Percentiles rank a stretch among this genome's conserved stretches.
These are phyloP conservation scores for Bambusicola thoracicus DNA, from an alignment of 2,113 vertebrate species.

Conservation along the genomic window DNA sequence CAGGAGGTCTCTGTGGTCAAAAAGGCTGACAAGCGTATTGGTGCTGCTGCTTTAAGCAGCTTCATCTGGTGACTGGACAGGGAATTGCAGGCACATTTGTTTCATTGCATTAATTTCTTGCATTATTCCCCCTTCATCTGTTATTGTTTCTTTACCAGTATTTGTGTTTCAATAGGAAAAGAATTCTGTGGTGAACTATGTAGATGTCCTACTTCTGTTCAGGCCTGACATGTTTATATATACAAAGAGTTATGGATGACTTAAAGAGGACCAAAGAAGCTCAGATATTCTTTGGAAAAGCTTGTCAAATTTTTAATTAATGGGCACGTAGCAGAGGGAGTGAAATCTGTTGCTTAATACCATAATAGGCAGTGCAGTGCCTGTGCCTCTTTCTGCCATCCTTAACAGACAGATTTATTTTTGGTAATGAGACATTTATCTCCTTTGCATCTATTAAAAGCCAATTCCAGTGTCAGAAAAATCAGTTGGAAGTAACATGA, in stretches of 20 bases:
- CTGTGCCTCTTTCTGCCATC: constrained; percentile 45
- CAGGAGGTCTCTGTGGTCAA: not conserved
- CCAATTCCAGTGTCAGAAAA: constrained; percentile 39
- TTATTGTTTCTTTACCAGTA: constrained; percentile 1
- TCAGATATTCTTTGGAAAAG: constrained; percentile 53
- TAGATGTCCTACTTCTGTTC: not conserved
- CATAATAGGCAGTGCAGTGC: constrained; percentile 70
- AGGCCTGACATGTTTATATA: constrained; percentile 54
- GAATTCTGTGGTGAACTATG: not conserved
- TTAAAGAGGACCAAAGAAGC: constrained; percentile 46
- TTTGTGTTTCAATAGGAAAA: constrained; percentile 15
- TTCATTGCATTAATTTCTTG: constrained; percentile 7
- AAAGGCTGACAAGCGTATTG: not conserved
- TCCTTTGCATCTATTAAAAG: constrained; percentile 54
- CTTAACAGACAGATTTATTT: constrained; percentile 62
- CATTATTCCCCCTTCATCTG: constrained; percentile 16
- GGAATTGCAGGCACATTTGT: constrained; percentile 18
- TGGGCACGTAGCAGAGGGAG: constrained; percentile 42
- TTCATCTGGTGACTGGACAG: constrained; percentile 27
- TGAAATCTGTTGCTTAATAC: constrained; percentile 60
- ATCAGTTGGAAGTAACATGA: constrained; percentile 45
- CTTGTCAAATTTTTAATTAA: constrained; percentile 60
- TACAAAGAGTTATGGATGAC: constrained; percentile 50
- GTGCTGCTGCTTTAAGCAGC: constrained; percentile 11
- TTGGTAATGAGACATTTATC: constrained; percentile 71